phyloP scores from a whole-genome alignment of 2,113 vertebrate species.

The Thinocorus orbignyianus region DNA sequence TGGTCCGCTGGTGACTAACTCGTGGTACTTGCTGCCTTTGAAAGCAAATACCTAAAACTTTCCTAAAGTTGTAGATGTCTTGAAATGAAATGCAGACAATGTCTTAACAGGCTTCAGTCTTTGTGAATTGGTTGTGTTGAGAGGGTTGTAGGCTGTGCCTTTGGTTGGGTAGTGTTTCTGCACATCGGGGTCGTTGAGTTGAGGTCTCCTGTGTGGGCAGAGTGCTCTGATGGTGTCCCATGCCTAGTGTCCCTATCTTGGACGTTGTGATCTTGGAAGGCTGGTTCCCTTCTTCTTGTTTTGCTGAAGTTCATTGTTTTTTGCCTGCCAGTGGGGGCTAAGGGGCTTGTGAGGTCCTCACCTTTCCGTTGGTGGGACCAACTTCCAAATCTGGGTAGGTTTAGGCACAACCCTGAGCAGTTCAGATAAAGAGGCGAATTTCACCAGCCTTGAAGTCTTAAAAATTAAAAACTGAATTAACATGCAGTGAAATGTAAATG shows the following conservation, averaged over 20 bases:
- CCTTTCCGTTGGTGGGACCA: not conserved
- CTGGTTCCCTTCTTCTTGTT: not conserved
- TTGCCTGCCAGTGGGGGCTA: not conserved
- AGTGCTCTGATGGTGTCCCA: not conserved
- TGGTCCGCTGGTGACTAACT: not conserved
- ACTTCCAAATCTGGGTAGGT: not conserved
- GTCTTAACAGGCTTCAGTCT: not conserved
- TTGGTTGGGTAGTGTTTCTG: not conserved
- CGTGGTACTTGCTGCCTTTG: not conserved
- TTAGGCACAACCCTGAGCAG: not conserved
- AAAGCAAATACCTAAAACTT: not conserved
- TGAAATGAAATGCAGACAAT: not conserved
- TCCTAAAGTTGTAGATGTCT: not conserved
- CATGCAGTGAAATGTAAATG: slow-evolving; percentile 48
- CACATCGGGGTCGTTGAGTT: fast-evolving
- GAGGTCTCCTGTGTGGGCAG: not conserved
- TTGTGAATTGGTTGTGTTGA: not conserved
- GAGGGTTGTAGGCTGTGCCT: too few species aligned
- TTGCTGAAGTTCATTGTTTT: not conserved
- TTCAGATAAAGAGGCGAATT: not conserved
- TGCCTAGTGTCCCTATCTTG: not conserved
- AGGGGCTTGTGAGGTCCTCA: not conserved
- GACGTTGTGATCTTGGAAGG: not conserved
- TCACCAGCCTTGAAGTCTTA: not conserved
- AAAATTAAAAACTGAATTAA: slow-evolving; percentile 42